Percentiles rank a stretch among this genome's conserved stretches.
These are phyloP conservation scores for Pyrgilauda ruficollis DNA, from an alignment of 2,113 vertebrate species.

Conservation along the genomic window DNA sequence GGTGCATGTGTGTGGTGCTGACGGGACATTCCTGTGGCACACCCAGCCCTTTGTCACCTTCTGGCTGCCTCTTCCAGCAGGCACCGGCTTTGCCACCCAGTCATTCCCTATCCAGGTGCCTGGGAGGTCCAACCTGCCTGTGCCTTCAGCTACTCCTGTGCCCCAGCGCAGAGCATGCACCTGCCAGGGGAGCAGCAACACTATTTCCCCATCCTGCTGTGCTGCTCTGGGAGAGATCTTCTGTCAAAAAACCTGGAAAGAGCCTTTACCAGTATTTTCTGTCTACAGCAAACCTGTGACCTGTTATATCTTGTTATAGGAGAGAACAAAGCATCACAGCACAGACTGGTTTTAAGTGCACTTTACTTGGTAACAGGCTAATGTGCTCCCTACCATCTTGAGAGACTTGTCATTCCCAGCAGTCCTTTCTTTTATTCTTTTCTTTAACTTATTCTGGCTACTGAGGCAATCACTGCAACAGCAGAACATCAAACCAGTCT, in stretches of 20 bases:
- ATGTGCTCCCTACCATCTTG: not conserved
- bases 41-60: not conserved
- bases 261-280: not conserved
- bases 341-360: not conserved
- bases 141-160: rapidly evolving
- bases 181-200: not conserved
- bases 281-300: not conserved
- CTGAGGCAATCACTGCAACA: not conserved
- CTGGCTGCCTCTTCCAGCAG: not conserved
- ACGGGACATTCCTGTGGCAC: not conserved
- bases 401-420: not conserved
- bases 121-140: rapidly evolving
- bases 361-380: not conserved
- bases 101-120: not conserved
- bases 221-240: not conserved
- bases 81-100: rapidly evolving
- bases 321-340: not conserved
- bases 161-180: rapidly evolving
- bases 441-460: not conserved
- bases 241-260: not conserved
- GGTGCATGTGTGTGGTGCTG: rapidly evolving
- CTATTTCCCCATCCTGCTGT: rapidly evolving
- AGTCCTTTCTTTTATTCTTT: not conserved
- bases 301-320: not conserved
- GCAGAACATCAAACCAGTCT: not conserved